Base-by-base conservation (phyloP, 2,797 vertebrate genomes). In the Salmo trutta region DNA sequence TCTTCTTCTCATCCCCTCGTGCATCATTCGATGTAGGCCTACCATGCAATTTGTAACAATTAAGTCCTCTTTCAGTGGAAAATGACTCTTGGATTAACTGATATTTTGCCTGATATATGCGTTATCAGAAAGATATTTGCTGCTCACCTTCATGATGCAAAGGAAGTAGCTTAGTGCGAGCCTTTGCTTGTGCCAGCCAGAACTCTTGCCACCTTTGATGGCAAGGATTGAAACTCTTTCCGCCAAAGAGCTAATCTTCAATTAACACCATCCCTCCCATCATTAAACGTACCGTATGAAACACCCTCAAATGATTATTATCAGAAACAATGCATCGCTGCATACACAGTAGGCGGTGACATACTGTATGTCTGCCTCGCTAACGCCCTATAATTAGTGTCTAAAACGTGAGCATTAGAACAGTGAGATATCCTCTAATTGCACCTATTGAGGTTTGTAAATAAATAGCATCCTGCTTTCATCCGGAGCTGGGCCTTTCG, bases 381-480 rank as follows among this genome's bases (percentile, higher is more conserved):
- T 56, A 36, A 62, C 51, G 53, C n/a, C 33, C 33, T 21, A 79
- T 86, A 85, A 84, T 76, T 81, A 73, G 75, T 27, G 19, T 56
- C 54, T 2, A 51, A 71, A 66, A 75, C 53, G 41, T 29, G 72
- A 76, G 69, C 74, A 71, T 71, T 75, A 75, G 64, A 77, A 82
- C 67, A 70, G 75, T 73, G 75, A 84, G 59, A 75, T 65, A 56
- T 73, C 74, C 29, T 76, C 77, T 79, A 82, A 83, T 77, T 83
- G 77, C 53, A 77, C 67, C 75, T 71, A 52, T 75, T 81, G 65
- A 81, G 77, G 71, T 54, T 81, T 24, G 75, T 91, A 47, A 92
- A 92, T 90, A 91, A 91, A 91, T 68, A 16, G 75, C 89, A 85
- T 83, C 93, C 84, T 87, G 89, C 92, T 93, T 91, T 92, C 88